Percentiles rank a stretch among this genome's conserved stretches.
Conservation (phyloP, 92 coral and sea anemone genomes). For the Scolanthus callimorphus region DNA sequence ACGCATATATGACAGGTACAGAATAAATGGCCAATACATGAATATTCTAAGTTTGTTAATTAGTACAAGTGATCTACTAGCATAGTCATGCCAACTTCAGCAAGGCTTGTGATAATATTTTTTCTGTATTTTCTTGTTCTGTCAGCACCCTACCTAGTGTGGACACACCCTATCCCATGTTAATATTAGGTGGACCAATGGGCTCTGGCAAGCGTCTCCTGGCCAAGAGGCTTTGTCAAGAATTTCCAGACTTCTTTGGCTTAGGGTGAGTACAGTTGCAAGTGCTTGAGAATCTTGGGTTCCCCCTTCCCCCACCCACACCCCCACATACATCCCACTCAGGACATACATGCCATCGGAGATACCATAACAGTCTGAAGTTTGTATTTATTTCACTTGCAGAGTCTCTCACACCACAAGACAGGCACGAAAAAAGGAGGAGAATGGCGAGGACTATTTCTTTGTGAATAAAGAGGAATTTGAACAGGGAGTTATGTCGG, state of each 20-base stretch:
- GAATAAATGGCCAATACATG: too few relatives aligned
- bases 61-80: too few relatives aligned
- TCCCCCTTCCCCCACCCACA: too few relatives aligned
- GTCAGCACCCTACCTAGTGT: constrained; percentile 94
- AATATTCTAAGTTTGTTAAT: too few relatives aligned
- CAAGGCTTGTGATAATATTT: background rate
- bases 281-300: too few relatives aligned
- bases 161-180: constrained; percentile 96
- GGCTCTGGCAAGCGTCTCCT: constrained; percentile 87
- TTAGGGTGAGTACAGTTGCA: constrained; percentile 78
- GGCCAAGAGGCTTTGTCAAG: constrained; percentile 79
- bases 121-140: background rate
- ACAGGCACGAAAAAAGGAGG: constrained; percentile 77
- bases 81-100: too few relatives aligned
- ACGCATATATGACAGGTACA: constrained; percentile 84
- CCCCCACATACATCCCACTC: too few relatives aligned
- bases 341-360: too few relatives aligned
- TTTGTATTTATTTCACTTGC: background rate
- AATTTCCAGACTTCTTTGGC: constrained; percentile 96
- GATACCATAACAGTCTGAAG: too few relatives aligned
- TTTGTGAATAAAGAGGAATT: constrained; percentile 88
- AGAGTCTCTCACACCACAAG: constrained; percentile 89
- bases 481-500: constrained; percentile 89
- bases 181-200: constrained; percentile 83
- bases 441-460: constrained; percentile 73